phyloP scores from a whole-genome alignment of 2,113 vertebrate species.

The Burhinus oedicnemus region DNA sequence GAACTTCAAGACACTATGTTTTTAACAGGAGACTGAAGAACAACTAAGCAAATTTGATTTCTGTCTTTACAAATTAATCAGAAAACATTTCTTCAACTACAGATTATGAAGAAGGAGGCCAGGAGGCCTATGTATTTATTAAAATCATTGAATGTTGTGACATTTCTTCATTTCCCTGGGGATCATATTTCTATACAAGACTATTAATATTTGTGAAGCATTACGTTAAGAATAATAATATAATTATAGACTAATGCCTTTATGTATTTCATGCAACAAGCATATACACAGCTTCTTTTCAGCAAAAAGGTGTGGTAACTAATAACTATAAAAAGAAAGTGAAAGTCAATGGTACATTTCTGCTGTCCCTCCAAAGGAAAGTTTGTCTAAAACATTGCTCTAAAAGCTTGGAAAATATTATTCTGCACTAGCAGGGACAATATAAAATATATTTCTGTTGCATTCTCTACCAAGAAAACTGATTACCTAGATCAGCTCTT shows the following conservation, averaged over 20 bases:
- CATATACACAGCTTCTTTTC: background rate
- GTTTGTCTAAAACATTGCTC: background rate
- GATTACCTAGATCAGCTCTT: background rate
- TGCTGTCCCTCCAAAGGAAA: background rate
- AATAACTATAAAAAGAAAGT: background rate
- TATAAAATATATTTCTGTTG: background rate
- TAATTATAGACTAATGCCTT: background rate
- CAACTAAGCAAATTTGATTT: background rate
- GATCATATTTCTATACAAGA: background rate
- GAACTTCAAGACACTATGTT: background rate
- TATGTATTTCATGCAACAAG: background rate
- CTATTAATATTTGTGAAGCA: background rate
- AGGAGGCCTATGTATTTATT: background rate
- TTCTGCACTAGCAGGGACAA: background rate
- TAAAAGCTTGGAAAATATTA: background rate
- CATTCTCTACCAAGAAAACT: background rate
- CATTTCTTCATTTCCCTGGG: background rate
- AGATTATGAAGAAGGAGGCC: background rate
- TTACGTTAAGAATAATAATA: background rate
- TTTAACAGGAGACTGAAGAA: background rate
- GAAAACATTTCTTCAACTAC: background rate
- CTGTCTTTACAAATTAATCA: background rate
- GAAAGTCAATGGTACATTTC: background rate
- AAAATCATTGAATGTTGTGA: background rate
- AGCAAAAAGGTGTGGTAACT: background rate